These are phyloP conservation scores for Tiliacea citrago DNA, from an alignment of 2,888 invertebrate genomes.

Conservation along the genomic window DNA sequence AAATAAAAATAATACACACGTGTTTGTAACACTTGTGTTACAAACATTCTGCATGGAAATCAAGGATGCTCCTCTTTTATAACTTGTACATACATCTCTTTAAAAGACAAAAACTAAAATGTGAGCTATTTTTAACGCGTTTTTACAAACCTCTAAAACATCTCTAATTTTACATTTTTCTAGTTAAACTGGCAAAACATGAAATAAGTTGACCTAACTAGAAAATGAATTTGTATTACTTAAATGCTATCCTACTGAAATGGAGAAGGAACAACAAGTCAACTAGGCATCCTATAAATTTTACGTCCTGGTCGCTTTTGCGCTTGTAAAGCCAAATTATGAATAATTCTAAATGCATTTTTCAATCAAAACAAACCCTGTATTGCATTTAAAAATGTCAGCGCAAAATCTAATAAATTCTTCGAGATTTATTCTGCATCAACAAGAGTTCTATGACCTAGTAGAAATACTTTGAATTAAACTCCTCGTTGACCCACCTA, in stretches of 20 bases:
- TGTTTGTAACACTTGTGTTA: too few species aligned
- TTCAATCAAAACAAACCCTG: constrained; percentile 57
- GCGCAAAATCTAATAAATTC: constrained; percentile 48
- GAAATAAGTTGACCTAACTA: constrained; percentile 37
- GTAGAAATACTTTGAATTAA: constrained; percentile 75
- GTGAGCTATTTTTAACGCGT: constrained; percentile 9
- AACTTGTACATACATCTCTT: background rate
- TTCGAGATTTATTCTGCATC: constrained; percentile 31
- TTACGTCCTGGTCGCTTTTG: constrained; percentile 32
- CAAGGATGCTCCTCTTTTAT: background rate
- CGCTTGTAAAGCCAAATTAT: constrained; percentile 41
- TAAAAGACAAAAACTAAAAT: constrained; percentile 7
- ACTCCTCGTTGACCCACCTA: constrained; percentile 91
- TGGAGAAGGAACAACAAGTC: constrained; percentile 18
- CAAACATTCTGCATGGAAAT: constrained; percentile 3
- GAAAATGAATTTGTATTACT: constrained; percentile 17
- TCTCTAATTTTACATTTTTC: constrained; percentile 23
- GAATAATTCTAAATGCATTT: constrained; percentile 49
- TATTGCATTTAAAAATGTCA: constrained; percentile 38
- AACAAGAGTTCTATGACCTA: constrained; percentile 68
- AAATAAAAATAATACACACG: background rate
- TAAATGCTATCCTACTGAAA: constrained; percentile 20
- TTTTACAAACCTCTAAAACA: constrained; percentile 28
- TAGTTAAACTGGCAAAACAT: constrained; percentile 39
- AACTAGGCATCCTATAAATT: constrained; percentile 11